phyloP scores from a whole-genome alignment of 2,888 invertebrate genomes.

The Heliconius charithonia region DNA sequence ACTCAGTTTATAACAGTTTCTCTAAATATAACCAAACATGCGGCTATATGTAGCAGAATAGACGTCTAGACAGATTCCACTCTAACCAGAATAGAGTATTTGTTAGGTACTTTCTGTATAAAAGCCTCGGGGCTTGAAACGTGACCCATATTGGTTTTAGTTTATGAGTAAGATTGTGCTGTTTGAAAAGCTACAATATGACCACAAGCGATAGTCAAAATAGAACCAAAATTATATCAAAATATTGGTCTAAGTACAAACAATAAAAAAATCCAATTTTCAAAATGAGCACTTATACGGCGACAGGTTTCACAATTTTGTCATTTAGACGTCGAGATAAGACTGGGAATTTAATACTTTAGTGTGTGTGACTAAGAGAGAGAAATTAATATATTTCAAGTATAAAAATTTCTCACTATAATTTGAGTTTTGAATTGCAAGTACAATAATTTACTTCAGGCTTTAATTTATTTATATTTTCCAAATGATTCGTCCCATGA shows the following conservation, averaged over 20 bases:
- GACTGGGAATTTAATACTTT: neutral
- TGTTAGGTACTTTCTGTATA: constrained; percentile 11
- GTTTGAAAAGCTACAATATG: constrained; percentile 10
- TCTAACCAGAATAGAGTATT: constrained; percentile 33
- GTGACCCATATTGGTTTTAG: constrained; percentile 24
- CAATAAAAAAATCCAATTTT: neutral
- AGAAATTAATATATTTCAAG: neutral
- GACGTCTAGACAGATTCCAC: constrained; percentile 36
- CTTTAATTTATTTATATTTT: neutral
- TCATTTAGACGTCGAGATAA: neutral
- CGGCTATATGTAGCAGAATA: constrained; percentile 15
- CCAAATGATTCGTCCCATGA: no score
- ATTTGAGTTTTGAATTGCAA: neutral
- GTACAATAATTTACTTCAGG: neutral
- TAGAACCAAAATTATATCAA: neutral
- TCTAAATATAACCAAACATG: constrained; percentile 29
- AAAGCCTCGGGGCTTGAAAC: constrained; percentile 21
- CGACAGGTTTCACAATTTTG: neutral
- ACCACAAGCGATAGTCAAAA: neutral
- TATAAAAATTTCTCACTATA: neutral
- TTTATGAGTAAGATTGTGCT: constrained; percentile 5
- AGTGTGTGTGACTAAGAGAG: neutral
- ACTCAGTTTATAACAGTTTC: neutral
- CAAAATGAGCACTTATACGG: neutral
- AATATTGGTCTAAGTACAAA: no score